Evolutionary conservation across 1,140 invertebrate genomes (phyloP), one percentile per base, ranked within the genome.

Genomic region (Archivesica marissinica): DNA sequence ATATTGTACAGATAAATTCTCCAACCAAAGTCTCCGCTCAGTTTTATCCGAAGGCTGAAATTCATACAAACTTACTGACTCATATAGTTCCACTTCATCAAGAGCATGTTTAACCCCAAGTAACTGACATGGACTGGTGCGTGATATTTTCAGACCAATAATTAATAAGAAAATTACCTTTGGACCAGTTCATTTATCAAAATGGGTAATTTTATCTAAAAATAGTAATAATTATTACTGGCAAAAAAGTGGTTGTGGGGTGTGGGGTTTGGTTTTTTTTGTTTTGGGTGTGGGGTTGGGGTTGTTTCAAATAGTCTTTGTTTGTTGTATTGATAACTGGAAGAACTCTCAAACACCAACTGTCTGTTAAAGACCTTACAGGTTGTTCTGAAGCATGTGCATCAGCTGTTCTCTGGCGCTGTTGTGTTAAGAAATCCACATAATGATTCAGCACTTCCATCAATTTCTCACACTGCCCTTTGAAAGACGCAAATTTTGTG

Each of bases 81-180:
- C 66, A 44, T 70, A 70, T 50, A 28, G 50, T 20, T 47, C n/a
- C n/a, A 39, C 11, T 13, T 50, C 30, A 50, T 74, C 61, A 39
- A 66, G 33, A 59, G 23, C 54, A 30, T 59, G 6, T 7, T 30
- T 59, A 11, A 59, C 11, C 6, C 33, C n/a, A n/a, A n/a, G n/a
- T n/a, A n/a, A n/a, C n/a, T n/a, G n/a, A n/a, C n/a, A n/a, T n/a
- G n/a, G n/a, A n/a, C n/a, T n/a, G n/a, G n/a, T n/a, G n/a, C n/a
- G n/a, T n/a, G n/a, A n/a, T n/a, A n/a, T n/a, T n/a, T n/a, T n/a
- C n/a, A n/a, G n/a, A n/a, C n/a, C n/a, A n/a, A n/a, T n/a, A n/a
- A n/a, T n/a, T n/a, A n/a, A n/a, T n/a, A n/a, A n/a, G n/a, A n/a
- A n/a, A n/a, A n/a, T n/a, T n/a, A n/a, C n/a, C n/a, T n/a, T n/a